Evolutionary conservation across 1,140 invertebrate genomes (phyloP).

Genomic region (Drosophila nigrodunni): DNA sequence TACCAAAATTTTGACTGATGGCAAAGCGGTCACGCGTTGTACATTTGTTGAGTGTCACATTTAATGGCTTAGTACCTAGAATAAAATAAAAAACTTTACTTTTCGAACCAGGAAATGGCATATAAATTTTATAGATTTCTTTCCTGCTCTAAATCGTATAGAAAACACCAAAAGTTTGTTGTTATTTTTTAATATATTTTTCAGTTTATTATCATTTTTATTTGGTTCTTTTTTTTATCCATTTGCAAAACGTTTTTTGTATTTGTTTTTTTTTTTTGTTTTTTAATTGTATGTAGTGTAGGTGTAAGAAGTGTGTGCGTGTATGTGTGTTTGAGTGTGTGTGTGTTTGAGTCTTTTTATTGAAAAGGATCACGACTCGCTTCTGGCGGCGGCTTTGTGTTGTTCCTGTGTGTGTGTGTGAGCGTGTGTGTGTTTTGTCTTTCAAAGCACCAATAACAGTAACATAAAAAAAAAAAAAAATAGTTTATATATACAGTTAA

Average conservation of each 20-base stretch:
- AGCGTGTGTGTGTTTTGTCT: slow-evolving; percentile 33
- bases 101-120: no score
- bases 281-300: slow-evolving; percentile 9
- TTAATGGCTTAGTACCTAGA: no score
- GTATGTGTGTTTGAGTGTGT: background rate
- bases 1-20: no score
- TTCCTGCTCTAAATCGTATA: no score
- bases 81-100: no score
- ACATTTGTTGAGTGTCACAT: no score
- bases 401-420: slow-evolving; percentile 7
- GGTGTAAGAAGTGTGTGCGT: background rate
- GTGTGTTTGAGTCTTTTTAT: background rate
- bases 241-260: slow-evolving; percentile 45
- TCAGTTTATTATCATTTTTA: slow-evolving; percentile 54
- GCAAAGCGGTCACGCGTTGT: no score
- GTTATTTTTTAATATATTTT: slow-evolving; percentile 43
- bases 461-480: slow-evolving; percentile 46
- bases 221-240: slow-evolving; percentile 46
- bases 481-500: slow-evolving; percentile 28
- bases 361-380: slow-evolving; percentile 19
- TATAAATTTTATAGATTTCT: no score
- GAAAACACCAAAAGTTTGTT: background rate
- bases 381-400: slow-evolving; percentile 31
- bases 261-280: slow-evolving; percentile 3
- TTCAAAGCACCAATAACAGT: slow-evolving; percentile 72